Evolutionary conservation across 1,140 invertebrate genomes (phyloP).

Genomic region (Bathynomus jamesi): DNA sequence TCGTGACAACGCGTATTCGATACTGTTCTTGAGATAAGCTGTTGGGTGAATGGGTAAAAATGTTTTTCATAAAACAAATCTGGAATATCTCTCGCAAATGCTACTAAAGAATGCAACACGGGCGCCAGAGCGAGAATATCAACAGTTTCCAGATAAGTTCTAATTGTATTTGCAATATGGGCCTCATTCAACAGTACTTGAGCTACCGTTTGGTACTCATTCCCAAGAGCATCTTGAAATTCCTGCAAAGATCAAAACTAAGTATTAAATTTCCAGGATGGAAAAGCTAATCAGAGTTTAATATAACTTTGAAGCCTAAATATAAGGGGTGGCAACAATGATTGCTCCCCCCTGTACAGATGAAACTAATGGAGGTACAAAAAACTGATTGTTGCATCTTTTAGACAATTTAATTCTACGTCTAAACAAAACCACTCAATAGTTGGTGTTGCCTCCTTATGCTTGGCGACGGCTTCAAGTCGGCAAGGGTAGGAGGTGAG

Average conservation of each 20-base stretch:
- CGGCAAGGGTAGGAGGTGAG: too few relatives aligned
- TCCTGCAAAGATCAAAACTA: background rate
- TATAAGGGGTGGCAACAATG: background rate
- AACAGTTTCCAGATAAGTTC: background rate
- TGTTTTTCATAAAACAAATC: conserved; percentile 8
- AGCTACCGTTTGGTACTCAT: background rate
- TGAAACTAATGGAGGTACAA: background rate
- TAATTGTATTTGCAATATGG: background rate
- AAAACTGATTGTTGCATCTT: background rate
- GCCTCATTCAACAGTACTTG: conserved; percentile 2
- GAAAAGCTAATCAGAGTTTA: background rate
- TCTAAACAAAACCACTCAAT: too few relatives aligned
- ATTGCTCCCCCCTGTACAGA: background rate
- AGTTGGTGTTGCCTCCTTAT: background rate
- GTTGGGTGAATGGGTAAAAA: conserved; percentile 11
- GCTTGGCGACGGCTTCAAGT: too few relatives aligned
- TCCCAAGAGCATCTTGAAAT: conserved; percentile 9
- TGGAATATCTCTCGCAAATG: conserved; percentile 7
- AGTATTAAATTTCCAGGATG: background rate
- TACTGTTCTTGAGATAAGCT: background rate
- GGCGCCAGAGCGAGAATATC: background rate
- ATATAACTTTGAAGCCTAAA: background rate
- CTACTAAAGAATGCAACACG: background rate
- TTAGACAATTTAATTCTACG: background rate
- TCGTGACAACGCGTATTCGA: conserved; percentile 1